These are phyloP conservation scores for Neocrepidodera transversa DNA, from an alignment of 2,888 invertebrate genomes.

Conservation along the genomic window DNA sequence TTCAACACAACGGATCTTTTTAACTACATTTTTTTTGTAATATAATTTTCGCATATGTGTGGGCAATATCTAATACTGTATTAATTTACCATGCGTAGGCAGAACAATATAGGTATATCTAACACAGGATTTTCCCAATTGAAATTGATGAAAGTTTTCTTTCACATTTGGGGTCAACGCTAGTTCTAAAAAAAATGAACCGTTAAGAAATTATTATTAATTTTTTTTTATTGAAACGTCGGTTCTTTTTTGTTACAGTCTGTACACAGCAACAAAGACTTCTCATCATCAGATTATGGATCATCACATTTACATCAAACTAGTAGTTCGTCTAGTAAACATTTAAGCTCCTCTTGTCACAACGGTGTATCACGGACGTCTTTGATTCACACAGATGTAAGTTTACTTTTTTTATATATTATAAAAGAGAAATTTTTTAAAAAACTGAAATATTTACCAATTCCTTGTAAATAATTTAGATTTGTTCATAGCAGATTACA, in stretches of 20 bases:
- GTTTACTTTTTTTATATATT: too few species aligned
- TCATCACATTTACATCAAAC: constrained; percentile 53
- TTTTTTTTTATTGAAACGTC: too few species aligned
- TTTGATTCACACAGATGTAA: constrained; percentile 57
- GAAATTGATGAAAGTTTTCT: not conserved
- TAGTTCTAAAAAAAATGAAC: too few species aligned
- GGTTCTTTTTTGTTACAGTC: constrained; percentile 44
- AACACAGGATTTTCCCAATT: not conserved
- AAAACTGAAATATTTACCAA: too few species aligned
- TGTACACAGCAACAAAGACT: constrained; percentile 56
- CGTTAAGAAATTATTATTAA: too few species aligned
- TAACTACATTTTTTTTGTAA: not conserved
- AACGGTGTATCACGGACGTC: constrained; percentile 56
- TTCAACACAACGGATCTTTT: not conserved
- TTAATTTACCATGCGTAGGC: constrained; percentile 4
- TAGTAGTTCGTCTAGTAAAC: constrained; percentile 51
- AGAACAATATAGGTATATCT: constrained; percentile 7
- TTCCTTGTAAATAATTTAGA: too few species aligned
- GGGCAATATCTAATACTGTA: not conserved
- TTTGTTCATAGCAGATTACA: too few species aligned
- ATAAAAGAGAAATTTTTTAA: too few species aligned
- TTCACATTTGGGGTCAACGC: too few species aligned
- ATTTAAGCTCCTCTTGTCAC: constrained; percentile 55
- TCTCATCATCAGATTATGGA: constrained; percentile 56
- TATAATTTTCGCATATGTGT: constrained; percentile 6